A percentile compares a stretch with the other conserved stretches of the same genome.
These are phyloP conservation scores for Polyommatus iphigenia DNA, from an alignment of 2,888 invertebrate species.

Conservation along the genomic window DNA sequence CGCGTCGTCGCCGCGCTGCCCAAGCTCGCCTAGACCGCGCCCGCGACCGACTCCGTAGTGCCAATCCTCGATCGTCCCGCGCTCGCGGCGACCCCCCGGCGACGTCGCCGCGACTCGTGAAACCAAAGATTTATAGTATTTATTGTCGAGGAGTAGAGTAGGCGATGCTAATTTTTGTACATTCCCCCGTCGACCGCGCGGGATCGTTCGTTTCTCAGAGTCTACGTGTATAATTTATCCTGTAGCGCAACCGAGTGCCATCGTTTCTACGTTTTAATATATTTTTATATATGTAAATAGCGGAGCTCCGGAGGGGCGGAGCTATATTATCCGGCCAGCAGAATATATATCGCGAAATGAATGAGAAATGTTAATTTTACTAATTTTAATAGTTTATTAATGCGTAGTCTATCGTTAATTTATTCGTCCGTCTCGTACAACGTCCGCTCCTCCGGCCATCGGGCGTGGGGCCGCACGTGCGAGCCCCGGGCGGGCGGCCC, in stretches of 20 bases:
- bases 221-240: slow-evolving; percentile 52
- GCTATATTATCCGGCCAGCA: slow-evolving; percentile 64
- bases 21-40: slow-evolving; percentile 77
- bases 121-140: slow-evolving; percentile 79
- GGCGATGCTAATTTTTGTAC: slow-evolving; percentile 72
- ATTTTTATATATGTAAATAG: slow-evolving; percentile 75
- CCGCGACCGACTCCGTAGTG: not conserved
- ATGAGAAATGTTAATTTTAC: slow-evolving; percentile 42
- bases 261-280: slow-evolving; percentile 72
- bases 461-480: not conserved
- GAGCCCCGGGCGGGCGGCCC: not conserved
- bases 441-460: slow-evolving; percentile 30
- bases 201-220: slow-evolving; percentile 48
- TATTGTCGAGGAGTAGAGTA: slow-evolving; percentile 72
- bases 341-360: slow-evolving; percentile 44
- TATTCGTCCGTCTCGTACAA: slow-evolving; percentile 55
- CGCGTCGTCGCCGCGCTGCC: slow-evolving; percentile 92
- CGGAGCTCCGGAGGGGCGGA: slow-evolving; percentile 66
- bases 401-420: slow-evolving; percentile 51
- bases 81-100: slow-evolving; percentile 42
- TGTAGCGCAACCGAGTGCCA: slow-evolving; percentile 76
- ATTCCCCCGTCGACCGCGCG: slow-evolving; percentile 58
- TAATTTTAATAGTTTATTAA: slow-evolving; percentile 41
- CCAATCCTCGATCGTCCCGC: slow-evolving; percentile 20
- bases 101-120: slow-evolving; percentile 58